phyloP scores from a whole-genome alignment of 2,797 vertebrate species.

The Tamandua tetradactyla region DNA sequence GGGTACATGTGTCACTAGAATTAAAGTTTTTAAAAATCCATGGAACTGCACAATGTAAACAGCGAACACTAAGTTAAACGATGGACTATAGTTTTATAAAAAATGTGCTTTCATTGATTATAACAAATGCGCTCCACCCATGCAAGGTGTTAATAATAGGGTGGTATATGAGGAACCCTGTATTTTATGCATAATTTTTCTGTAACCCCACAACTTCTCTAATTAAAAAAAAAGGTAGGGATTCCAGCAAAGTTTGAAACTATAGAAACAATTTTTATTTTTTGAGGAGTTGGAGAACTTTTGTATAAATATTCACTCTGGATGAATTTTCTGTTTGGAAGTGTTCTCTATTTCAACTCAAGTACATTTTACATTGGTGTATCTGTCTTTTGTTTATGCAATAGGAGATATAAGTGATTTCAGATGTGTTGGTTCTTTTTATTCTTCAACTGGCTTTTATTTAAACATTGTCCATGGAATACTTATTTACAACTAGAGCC shows the following conservation, averaged over 20 bases:
- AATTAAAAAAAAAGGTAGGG: background rate
- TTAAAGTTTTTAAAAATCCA: too few species aligned
- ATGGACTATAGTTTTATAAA: too few species aligned
- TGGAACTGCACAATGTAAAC: too few species aligned
- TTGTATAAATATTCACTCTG: constrained; percentile 65
- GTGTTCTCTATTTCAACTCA: constrained; percentile 56
- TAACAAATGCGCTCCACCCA: too few species aligned
- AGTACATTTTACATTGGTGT: constrained; percentile 63
- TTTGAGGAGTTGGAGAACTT: constrained; percentile 32
- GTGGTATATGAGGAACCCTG: too few species aligned
- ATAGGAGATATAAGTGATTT: constrained; percentile 57
- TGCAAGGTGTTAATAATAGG: too few species aligned
- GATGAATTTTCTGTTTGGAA: constrained; percentile 34
- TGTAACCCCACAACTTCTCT: too few species aligned
- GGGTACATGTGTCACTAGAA: too few species aligned
- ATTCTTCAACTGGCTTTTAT: constrained; percentile 51
- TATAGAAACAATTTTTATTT: background rate
- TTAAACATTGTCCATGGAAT: constrained; percentile 50
- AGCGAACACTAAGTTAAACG: too few species aligned
- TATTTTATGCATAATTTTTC: too few species aligned
- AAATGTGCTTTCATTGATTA: too few species aligned
- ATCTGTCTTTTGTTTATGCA: constrained; percentile 58
- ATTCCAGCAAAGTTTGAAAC: background rate
- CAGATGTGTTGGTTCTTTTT: constrained; percentile 66
- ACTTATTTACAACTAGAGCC: constrained; percentile 27